Percentiles rank a stretch among this genome's conserved stretches.
Conservation (phyloP, 2,797 vertebrate species). For the Myotis planiceps region DNA sequence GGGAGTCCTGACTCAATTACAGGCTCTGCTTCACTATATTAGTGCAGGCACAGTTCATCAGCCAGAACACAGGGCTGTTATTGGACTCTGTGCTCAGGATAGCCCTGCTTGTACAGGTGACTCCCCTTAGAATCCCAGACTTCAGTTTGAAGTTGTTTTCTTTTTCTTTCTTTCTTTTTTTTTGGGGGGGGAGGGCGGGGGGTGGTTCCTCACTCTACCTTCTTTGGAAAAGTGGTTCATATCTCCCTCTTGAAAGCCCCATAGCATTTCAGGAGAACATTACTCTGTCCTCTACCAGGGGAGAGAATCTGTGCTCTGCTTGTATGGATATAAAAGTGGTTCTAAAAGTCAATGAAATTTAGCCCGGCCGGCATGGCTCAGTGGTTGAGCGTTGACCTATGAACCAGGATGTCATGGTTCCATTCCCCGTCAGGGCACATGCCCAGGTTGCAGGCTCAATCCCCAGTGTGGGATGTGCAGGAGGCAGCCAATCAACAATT, state of each 20-base stretch:
- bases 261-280: not conserved
- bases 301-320: not conserved
- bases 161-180: not conserved
- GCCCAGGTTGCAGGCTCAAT: too few relatives aligned
- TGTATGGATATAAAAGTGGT: not conserved
- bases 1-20: not conserved
- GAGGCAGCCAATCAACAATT: too few relatives aligned
- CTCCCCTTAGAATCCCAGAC: not conserved
- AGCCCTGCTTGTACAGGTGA: not conserved
- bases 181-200: too few relatives aligned
- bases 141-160: not conserved
- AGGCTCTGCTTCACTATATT: not conserved
- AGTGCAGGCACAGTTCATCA: not conserved
- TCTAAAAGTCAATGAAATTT: not conserved
- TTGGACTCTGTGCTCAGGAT: not conserved
- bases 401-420: too few relatives aligned
- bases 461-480: too few relatives aligned
- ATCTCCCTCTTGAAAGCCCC: not conserved
- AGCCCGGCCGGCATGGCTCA: too few relatives aligned
- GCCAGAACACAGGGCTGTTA: not conserved
- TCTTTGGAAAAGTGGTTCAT: not conserved
- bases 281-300: not conserved
- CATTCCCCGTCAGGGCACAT: too few relatives aligned
- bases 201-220: not conserved
- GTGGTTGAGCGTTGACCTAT: too few relatives aligned